Evolutionary conservation across 1,140 invertebrate species (phyloP).

Genomic region (Hestina assimilis): DNA sequence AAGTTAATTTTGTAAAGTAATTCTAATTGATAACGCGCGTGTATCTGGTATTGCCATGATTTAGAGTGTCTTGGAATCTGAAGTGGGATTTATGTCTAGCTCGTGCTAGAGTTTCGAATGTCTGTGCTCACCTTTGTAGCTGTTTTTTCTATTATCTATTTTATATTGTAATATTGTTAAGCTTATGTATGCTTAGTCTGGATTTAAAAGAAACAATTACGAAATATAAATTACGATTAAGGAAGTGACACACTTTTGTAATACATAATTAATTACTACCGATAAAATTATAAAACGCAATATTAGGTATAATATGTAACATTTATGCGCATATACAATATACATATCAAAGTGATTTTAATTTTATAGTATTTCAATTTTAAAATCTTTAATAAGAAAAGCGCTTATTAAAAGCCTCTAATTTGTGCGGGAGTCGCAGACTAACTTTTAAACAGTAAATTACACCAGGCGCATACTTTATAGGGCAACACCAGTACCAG

Average conservation of each 20-base stretch:
- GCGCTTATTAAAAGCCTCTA: conserved; percentile 13
- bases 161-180: not conserved
- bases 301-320: too few relatives aligned
- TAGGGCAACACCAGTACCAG: conserved; percentile 44
- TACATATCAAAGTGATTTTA: too few relatives aligned
- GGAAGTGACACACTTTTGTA: too few relatives aligned
- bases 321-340: too few relatives aligned
- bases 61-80: conserved; percentile 57
- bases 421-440: conserved; percentile 12
- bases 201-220: too few relatives aligned
- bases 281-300: too few relatives aligned
- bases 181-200: too few relatives aligned
- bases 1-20: conserved; percentile 43
- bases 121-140: conserved; percentile 11
- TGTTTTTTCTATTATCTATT: not conserved
- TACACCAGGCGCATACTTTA: conserved; percentile 57
- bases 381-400: too few relatives aligned
- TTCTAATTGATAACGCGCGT: conserved; percentile 71
- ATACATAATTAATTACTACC: too few relatives aligned
- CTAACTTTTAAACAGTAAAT: conserved; percentile 58
- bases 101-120: conserved; percentile 34
- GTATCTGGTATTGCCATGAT: conserved; percentile 70
- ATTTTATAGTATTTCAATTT: too few relatives aligned
- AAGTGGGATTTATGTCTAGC: conserved; percentile 50
- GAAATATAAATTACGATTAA: too few relatives aligned